Evolutionary conservation across 2,113 vertebrate genomes (phyloP), one percentile per base, ranked within the genome.

Genomic region (Sardina pilchardus): DNA sequence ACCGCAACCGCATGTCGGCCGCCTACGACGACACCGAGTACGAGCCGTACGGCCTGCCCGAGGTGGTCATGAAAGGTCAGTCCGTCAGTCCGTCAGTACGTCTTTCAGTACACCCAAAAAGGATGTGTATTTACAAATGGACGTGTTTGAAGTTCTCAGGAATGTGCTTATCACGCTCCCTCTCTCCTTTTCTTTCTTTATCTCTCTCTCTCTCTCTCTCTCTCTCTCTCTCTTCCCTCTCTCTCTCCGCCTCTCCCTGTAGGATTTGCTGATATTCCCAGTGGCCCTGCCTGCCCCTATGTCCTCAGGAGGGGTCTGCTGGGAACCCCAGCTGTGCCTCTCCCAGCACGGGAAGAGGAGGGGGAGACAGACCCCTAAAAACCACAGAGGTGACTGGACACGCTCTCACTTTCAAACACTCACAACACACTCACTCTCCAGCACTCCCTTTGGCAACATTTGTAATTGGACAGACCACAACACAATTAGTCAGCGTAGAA

Each of bases 211-310:
- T 26, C 21, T 63, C 59, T 26, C 44, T 19, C 12, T 2, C 44
- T 0, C 0, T 56, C 43, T 3, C 43, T 1, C 24, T 47, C 53
- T 36, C 26, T 1, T 10, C 2, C 30, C n/a, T 3, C 67, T 5
- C 71, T 44, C 39, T 47, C 83, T 81, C 45, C 63, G 36, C 0
- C 1, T 82, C 85, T 44, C 50, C 85, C 45, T 36, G 30, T 87
- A 96, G 96, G 96, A 48, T 96, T 96, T 91, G 96, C 95, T 0
- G 96, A 96, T 86, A 96, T 96, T 84, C 95, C 96, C 36, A 94
- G 87, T 10, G 95, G 95, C 1, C 92, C 93, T 0, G 93, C 94
- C 0, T 96, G 96, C 86, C 95, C 95, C 1, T 96, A 96, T 53
- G 95, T 96, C n/a, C 93, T 96, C 84, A 94, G 95, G 39, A 90